A percentile compares a stretch with the other conserved stretches of the same genome.
phyloP scores from a whole-genome alignment of 2,113 vertebrate genomes.

The Alethe diademata region DNA sequence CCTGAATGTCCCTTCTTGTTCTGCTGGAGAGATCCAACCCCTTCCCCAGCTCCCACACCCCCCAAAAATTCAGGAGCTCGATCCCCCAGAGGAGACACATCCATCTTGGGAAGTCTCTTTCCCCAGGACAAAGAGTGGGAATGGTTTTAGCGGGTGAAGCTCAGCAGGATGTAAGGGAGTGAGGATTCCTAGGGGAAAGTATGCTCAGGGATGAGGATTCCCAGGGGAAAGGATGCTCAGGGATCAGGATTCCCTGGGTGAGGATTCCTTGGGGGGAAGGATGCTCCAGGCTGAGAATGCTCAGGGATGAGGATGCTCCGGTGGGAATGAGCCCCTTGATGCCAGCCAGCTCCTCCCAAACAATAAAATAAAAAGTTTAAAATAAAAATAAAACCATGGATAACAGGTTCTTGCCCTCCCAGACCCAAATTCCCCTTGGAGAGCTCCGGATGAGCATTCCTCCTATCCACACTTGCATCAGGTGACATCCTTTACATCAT shows the following conservation, averaged over 20 bases:
- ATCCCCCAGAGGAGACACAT: not conserved
- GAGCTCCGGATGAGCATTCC: fast-evolving
- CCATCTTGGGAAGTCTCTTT: not conserved
- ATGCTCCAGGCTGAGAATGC: not conserved
- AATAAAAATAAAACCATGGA: not conserved
- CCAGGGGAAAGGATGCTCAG: not conserved
- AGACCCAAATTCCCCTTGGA: fast-evolving
- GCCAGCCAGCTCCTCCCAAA: not conserved
- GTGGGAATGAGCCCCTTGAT: not conserved
- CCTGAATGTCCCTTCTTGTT: conserved; percentile 62
- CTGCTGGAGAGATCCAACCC: not conserved
- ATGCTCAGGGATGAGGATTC: not conserved
- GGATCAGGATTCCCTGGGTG: not conserved
- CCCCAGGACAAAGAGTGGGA: not conserved
- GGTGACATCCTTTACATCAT: not conserved
- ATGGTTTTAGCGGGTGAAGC: not conserved
- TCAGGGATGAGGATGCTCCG: not conserved
- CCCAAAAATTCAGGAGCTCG: fast-evolving
- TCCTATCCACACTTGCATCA: fast-evolving
- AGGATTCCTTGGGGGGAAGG: too few species aligned
- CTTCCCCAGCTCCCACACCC: not conserved
- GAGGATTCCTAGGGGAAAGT: not conserved
- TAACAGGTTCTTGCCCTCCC: not conserved
- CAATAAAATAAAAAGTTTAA: too few species aligned
- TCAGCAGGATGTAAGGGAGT: not conserved